Conservation (phyloP, 1,140 invertebrate species). For the Hyles vespertilio region DNA sequence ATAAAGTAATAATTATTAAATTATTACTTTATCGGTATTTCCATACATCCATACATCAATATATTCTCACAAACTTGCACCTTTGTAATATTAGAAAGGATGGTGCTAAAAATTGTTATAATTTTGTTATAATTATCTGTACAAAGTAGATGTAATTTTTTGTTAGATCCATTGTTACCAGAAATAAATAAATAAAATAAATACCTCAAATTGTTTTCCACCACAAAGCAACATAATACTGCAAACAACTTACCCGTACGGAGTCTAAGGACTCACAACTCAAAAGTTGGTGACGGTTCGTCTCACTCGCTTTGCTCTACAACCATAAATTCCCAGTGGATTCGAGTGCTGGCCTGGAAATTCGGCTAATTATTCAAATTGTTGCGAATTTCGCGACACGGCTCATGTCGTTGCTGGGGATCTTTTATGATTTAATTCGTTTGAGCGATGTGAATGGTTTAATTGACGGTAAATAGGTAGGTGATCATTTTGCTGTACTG, state of each 20-base stretch:
- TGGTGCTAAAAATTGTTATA: background rate
- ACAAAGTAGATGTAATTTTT: too few species aligned
- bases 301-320: slow-evolving; percentile 5
- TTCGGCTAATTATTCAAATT: slow-evolving; percentile 22
- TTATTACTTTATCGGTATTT: too few species aligned
- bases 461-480: too few species aligned
- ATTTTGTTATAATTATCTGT: too few species aligned
- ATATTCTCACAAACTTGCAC: too few species aligned
- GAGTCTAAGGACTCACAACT: slow-evolving; percentile 9
- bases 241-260: background rate
- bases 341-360: slow-evolving; percentile 9
- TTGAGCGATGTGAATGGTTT: too few species aligned
- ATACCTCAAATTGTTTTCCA: background rate
- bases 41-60: too few species aligned
- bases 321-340: slow-evolving; percentile 11
- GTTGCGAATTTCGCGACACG: slow-evolving; percentile 8
- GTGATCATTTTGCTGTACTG: too few species aligned
- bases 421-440: too few species aligned
- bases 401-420: too few species aligned
- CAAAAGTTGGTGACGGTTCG: slow-evolving; percentile 16
- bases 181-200: background rate
- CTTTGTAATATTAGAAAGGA: background rate
- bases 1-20: too few species aligned
- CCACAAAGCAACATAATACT: background rate
- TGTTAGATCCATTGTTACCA: too few species aligned